Conservation (phyloP, 64 coral and sea anemone genomes). For the Astreopora myriophthalma region DNA sequence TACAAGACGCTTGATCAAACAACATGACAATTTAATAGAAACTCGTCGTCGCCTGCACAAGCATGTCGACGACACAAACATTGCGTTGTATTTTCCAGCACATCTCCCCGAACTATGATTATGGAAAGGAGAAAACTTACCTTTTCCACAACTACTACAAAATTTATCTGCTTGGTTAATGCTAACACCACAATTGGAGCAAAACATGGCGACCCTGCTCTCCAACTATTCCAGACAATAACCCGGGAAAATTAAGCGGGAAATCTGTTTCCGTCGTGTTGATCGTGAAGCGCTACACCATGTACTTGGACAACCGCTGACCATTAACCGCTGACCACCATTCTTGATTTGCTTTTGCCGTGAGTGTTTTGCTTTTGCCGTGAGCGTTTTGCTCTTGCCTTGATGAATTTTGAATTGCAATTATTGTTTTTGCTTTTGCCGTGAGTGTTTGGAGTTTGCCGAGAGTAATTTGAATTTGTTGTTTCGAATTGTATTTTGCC, state of each 20-base stretch:
- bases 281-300: neutral
- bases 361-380: neutral
- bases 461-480: neutral
- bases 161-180: neutral
- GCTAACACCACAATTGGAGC: neutral
- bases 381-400: neutral
- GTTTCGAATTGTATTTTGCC: too few relatives aligned
- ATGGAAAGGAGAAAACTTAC: neutral
- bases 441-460: neutral
- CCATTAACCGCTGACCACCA: neutral
- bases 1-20: neutral
- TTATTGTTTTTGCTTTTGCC: neutral
- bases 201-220: neutral
- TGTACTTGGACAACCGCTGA: neutral
- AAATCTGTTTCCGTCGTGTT: neutral
- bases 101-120: neutral
- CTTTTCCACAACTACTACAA: neutral
- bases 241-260: neutral
- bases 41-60: neutral
- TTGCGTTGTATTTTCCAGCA: neutral
- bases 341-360: neutral
- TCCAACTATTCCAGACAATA: too few relatives aligned
- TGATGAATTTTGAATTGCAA: neutral
- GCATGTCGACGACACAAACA: neutral
- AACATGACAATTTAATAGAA: too few relatives aligned